Evolutionary conservation across 2,797 vertebrate genomes (phyloP).

Genomic region (Cynopterus sphinx): DNA sequence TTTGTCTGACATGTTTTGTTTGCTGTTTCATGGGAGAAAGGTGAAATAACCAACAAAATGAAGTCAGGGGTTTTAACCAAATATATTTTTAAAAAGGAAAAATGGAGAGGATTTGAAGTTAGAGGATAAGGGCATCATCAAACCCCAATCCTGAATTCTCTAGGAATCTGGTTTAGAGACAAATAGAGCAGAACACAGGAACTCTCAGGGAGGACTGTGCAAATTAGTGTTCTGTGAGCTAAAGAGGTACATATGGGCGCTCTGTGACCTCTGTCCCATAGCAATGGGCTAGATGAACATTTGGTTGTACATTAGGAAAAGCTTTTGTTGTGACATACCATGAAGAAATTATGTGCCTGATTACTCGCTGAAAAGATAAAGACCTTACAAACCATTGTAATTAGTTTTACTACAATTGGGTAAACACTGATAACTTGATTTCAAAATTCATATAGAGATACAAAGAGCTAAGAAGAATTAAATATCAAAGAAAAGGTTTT

Average conservation of each 20-base stretch:
- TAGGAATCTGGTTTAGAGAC: not conserved
- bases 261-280: not conserved
- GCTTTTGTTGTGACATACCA: not conserved
- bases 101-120: not conserved
- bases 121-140: not conserved
- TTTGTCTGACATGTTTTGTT: conserved; percentile 36
- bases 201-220: not conserved
- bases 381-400: not conserved
- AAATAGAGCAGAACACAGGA: not conserved
- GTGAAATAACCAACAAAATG: conserved; percentile 46
- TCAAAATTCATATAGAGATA: not conserved
- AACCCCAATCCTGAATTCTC: not conserved
- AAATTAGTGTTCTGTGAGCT: not conserved
- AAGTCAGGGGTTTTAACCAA: conserved; percentile 10
- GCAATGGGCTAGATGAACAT: not conserved
- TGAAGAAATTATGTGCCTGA: not conserved
- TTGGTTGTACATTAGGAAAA: not conserved
- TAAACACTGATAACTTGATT: not conserved
- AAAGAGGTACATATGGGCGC: not conserved
- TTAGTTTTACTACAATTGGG: not conserved
- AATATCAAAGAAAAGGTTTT: not conserved
- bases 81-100: not conserved
- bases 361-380: not conserved
- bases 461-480: not conserved
- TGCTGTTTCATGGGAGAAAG: conserved; percentile 9